Conservation (phyloP, 2,113 vertebrate species). For the Miniopterus natalensis region DNA sequence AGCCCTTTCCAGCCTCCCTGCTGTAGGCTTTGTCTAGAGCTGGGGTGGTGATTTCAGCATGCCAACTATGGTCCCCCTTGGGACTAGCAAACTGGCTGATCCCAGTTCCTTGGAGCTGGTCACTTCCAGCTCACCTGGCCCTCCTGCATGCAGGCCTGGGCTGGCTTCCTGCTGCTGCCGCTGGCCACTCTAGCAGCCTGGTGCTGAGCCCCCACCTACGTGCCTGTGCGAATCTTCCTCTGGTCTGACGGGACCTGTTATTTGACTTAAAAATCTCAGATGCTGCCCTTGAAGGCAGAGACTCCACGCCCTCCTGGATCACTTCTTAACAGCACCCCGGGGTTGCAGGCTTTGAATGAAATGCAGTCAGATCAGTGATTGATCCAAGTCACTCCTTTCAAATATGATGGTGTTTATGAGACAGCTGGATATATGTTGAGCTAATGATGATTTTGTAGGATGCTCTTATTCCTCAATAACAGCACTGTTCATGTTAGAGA, state of each 20-base stretch:
- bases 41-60: accelerated
- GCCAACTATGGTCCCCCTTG: background rate
- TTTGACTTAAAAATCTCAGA: background rate
- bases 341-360: background rate
- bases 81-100: background rate
- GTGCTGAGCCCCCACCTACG: accelerated
- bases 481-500: background rate
- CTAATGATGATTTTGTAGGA: background rate
- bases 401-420: background rate
- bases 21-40: background rate
- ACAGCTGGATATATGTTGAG: background rate
- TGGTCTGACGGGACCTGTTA: background rate
- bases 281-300: background rate
- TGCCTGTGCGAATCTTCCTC: background rate
- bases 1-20: background rate
- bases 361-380: background rate
- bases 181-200: background rate
- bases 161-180: background rate
- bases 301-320: too few relatives aligned
- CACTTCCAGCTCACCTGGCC: background rate
- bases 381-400: background rate
- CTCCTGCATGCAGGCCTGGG: background rate
- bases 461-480: background rate
- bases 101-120: background rate
- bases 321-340: background rate